Base-by-base conservation (phyloP, 2,113 vertebrate genomes). In the Prietella phreatophila region DNA sequence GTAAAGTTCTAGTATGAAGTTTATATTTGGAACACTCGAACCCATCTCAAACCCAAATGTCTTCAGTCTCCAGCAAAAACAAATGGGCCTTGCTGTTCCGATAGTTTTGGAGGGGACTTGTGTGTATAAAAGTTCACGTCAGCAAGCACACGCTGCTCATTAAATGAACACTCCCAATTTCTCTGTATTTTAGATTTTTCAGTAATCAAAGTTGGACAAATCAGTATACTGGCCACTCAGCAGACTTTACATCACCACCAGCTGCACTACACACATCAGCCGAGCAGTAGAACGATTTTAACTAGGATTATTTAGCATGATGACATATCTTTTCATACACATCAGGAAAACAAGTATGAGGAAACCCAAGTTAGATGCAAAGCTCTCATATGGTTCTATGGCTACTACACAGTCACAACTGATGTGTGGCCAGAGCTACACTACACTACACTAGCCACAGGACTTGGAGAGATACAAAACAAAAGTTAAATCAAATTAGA, bases 401-500 rank as follows among this genome's bases (percentile, higher is more conserved):
- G 14, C 47, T 80, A 50, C 76, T 55, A 53, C 25, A 53, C 11
- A n/a, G 63, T 56, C 30, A 39, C 80, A 76, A 22, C 81, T 71
- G 17, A 53, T 82, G 75, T 39, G 71, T 39, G 39, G 82, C 86
- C 76, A 63, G 53, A 76, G 47, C 58, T 73, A 76, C 11, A 13
- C 42, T 47, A 76, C 11, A 13, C 6, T 47, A 47, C 42, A 6
- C 33, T 73, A n/a, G 30, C 75, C 47, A 53, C 27, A 84, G 65
- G 33, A 82, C 47, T 56, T 25, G 53, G 42, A 85, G 78, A 85
- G 56, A 81, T 33, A 33, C 69, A 60, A 90, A 90, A 82, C 84
- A 88, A 86, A 86, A 83, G 55, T 47, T 36, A 80, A 86, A 86
- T 30, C 81, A 84, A 73, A 90, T 88, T 88, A 84, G 63, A 84